Conservation (phyloP, 1,140 invertebrate genomes). For the Drosophila gunungcola region DNA sequence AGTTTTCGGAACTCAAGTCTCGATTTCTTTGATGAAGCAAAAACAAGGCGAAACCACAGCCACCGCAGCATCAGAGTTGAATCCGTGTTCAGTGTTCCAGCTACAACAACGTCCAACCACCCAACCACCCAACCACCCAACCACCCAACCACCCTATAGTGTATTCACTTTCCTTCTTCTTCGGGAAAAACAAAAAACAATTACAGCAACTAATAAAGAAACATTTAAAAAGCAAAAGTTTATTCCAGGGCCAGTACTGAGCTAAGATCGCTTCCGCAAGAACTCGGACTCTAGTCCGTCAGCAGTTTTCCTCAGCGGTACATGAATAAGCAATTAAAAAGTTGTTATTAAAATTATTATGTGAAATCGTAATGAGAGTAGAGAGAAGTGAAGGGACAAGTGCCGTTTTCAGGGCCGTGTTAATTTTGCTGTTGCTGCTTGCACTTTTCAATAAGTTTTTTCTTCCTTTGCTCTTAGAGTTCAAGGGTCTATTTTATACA, state of each 20-base stretch:
- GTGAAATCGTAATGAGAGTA: constrained; percentile 69
- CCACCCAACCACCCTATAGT: background rate
- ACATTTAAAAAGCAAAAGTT: constrained; percentile 83
- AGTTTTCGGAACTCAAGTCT: constrained; percentile 63
- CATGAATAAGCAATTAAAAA: constrained; percentile 84
- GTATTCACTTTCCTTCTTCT: background rate
- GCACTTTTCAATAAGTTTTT: constrained; percentile 45
- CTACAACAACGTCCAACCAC: background rate
- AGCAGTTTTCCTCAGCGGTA: constrained; percentile 51
- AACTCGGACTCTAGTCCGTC: constrained; percentile 29
- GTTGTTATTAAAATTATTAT: constrained; percentile 83
- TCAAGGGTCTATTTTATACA: constrained; percentile 1
- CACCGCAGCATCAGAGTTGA: constrained; percentile 43
- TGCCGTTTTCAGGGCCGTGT: constrained; percentile 16
- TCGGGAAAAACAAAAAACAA: constrained; percentile 64
- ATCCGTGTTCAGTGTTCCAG: constrained; percentile 39
- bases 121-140: background rate
- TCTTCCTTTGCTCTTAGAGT: background rate
- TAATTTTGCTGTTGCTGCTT: constrained; percentile 14
- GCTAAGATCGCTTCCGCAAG: constrained; percentile 6
- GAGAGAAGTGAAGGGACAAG: constrained; percentile 29
- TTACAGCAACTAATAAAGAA: constrained; percentile 82
- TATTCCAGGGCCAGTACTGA: constrained; percentile 33
- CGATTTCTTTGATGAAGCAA: constrained; percentile 71
- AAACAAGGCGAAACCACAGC: constrained; percentile 50